Conservation (phyloP, 2,113 vertebrate species). For the Sebastes fasciatus region DNA sequence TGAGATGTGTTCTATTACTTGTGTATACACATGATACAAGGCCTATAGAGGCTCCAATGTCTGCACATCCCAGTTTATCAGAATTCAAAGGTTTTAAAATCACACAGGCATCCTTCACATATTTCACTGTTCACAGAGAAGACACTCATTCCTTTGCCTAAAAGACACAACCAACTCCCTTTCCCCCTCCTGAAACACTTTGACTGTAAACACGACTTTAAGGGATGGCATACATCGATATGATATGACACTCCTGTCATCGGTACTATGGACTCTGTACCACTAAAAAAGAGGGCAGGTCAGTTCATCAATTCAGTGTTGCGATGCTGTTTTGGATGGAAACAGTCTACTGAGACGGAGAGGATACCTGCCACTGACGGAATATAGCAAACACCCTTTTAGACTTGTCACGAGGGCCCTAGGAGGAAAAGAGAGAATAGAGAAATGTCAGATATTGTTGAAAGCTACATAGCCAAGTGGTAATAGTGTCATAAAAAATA, state of each 20-base stretch:
- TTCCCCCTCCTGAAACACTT: conserved; percentile 43
- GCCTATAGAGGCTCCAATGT: background rate
- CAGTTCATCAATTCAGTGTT: conserved; percentile 45
- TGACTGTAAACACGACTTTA: conserved; percentile 53
- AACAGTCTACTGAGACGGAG: conserved; percentile 80
- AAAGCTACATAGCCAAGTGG: background rate
- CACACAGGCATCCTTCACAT: conserved; percentile 56
- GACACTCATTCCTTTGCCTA: conserved; percentile 20
- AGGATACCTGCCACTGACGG: conserved; percentile 90
- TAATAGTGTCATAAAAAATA: background rate
- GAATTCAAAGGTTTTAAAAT: conserved; percentile 28
- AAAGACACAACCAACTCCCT: conserved; percentile 5
- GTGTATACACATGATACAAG: background rate
- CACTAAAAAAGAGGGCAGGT: conserved; percentile 37
- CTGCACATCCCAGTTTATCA: conserved; percentile 21
- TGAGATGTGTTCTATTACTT: conserved; percentile 16
- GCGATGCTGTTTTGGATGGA: conserved; percentile 1
- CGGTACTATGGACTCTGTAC: conserved; percentile 36
- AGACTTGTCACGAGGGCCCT: conserved; percentile 93
- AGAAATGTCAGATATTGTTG: background rate
- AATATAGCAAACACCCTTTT: conserved; percentile 95
- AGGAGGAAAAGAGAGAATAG: conserved; percentile 27
- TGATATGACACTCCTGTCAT: conserved; percentile 35
- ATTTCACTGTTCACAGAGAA: conserved; percentile 52
- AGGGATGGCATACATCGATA: conserved; percentile 34